Evolutionary conservation across 2,113 vertebrate genomes (phyloP).

Genomic region (Pyxicephalus adspersus): DNA sequence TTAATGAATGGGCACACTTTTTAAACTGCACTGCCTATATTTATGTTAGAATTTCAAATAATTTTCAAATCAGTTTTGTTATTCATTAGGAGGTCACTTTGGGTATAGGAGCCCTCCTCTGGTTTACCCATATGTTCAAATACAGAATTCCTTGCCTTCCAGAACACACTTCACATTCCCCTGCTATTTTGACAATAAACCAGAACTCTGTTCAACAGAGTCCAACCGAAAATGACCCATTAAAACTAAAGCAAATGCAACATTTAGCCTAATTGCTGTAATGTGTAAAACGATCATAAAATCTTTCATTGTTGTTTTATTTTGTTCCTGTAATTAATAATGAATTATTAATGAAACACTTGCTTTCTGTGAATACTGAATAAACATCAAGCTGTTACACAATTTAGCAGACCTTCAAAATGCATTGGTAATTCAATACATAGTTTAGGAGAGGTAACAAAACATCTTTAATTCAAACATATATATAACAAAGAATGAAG

Average conservation of each 20-base stretch:
- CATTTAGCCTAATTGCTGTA: neutral
- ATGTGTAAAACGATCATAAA: neutral
- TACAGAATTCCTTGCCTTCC: neutral
- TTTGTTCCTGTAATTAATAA: neutral
- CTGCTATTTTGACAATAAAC: slow-evolving; percentile 7
- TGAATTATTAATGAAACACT: neutral
- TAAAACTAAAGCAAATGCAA: neutral
- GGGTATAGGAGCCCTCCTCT: neutral
- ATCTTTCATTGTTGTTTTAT: neutral
- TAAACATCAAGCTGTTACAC: too few relatives aligned
- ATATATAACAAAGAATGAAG: too few relatives aligned
- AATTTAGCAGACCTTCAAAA: too few relatives aligned
- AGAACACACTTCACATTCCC: neutral
- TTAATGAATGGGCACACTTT: too few relatives aligned
- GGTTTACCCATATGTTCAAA: slow-evolving; percentile 29
- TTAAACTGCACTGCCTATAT: too few relatives aligned
- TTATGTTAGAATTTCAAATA: too few relatives aligned
- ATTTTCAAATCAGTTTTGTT: too few relatives aligned
- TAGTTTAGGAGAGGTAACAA: too few relatives aligned
- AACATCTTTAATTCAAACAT: too few relatives aligned
- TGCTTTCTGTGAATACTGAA: neutral
- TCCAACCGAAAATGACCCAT: slow-evolving; percentile 1
- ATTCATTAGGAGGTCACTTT: neutral
- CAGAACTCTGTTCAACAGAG: neutral
- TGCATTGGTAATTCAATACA: too few relatives aligned